These are phyloP conservation scores for Suncus etruscus DNA, from an alignment of 2,113 vertebrate species.

Conservation along the genomic window DNA sequence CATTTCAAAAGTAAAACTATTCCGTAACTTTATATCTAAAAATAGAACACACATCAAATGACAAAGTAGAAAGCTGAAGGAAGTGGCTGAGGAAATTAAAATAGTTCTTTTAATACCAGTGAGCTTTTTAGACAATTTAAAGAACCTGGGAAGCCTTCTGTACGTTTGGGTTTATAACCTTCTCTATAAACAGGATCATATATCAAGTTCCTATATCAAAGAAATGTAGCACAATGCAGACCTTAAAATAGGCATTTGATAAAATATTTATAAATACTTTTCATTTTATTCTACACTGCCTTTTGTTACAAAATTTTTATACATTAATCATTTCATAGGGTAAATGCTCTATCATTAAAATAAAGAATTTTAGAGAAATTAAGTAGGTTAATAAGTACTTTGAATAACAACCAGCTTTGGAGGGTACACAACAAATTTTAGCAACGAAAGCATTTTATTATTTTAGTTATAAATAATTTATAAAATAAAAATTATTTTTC, in stretches of 20 bases:
- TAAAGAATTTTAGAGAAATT: constrained; percentile 43
- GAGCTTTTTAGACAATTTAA: constrained; percentile 6
- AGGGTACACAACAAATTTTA: constrained; percentile 32
- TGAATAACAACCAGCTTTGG: constrained; percentile 47
- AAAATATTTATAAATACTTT: constrained; percentile 56
- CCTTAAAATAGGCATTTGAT: constrained; percentile 45
- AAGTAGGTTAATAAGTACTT: constrained; percentile 41
- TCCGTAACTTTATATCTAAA: constrained; percentile 46
- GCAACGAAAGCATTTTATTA: neutral
- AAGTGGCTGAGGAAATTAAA: constrained; percentile 43
- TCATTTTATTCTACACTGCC: constrained; percentile 5
- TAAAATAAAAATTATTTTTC: neutral
- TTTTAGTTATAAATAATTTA: too few relatives aligned
- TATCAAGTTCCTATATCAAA: constrained; percentile 25
- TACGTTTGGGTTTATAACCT: constrained; percentile 5
- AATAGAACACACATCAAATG: constrained; percentile 39
- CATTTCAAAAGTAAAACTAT: constrained; percentile 53
- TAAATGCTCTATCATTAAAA: constrained; percentile 59
- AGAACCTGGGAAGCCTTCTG: neutral
- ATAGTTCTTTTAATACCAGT: neutral
- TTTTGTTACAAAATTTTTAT: constrained; percentile 56
- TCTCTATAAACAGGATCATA: neutral
- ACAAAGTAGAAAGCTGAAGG: neutral
- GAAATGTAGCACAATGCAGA: constrained; percentile 21
- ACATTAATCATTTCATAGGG: constrained; percentile 21